phyloP scores from a whole-genome alignment of 2,113 vertebrate species.

The Chroicocephalus ridibundus region DNA sequence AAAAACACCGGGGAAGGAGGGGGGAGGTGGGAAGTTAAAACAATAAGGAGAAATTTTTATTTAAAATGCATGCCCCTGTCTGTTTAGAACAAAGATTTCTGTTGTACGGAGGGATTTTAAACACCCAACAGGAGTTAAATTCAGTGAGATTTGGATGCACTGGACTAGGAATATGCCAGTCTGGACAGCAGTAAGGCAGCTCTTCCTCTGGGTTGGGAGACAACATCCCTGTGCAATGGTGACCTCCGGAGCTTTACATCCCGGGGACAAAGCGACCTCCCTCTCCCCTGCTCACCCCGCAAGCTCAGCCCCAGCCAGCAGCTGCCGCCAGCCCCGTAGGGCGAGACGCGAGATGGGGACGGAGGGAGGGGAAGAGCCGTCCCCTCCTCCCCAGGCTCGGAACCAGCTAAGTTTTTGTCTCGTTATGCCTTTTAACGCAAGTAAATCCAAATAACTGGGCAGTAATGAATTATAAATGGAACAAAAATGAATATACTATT shows the following conservation, averaged over 20 bases:
- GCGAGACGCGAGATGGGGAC: accelerated
- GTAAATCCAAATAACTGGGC: slow-evolving; percentile 67
- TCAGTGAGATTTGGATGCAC: not conserved
- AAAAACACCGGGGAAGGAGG: not conserved
- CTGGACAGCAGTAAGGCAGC: not conserved
- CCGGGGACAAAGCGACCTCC: not conserved
- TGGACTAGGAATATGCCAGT: not conserved
- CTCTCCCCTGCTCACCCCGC: not conserved
- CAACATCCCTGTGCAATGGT: not conserved
- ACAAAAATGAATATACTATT: slow-evolving; percentile 69
- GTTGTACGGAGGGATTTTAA: not conserved
- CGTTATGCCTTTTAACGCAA: slow-evolving; percentile 52
- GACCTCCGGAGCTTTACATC: not conserved
- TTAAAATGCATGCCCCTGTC: not conserved
- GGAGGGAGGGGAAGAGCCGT: not conserved
- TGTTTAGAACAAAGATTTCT: not conserved
- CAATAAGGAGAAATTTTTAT: not conserved
- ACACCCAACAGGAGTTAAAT: not conserved
- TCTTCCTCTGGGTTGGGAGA: not conserved
- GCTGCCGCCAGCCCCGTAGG: not conserved
- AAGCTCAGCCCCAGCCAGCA: not conserved
- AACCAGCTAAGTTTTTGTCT: slow-evolving; percentile 59
- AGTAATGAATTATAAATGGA: slow-evolving; percentile 71
- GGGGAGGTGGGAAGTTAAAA: not conserved
- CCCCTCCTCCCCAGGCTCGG: not conserved